These are phyloP conservation scores for Brachionichthys hirsutus DNA, from an alignment of 2,113 vertebrate species.

Conservation along the genomic window DNA sequence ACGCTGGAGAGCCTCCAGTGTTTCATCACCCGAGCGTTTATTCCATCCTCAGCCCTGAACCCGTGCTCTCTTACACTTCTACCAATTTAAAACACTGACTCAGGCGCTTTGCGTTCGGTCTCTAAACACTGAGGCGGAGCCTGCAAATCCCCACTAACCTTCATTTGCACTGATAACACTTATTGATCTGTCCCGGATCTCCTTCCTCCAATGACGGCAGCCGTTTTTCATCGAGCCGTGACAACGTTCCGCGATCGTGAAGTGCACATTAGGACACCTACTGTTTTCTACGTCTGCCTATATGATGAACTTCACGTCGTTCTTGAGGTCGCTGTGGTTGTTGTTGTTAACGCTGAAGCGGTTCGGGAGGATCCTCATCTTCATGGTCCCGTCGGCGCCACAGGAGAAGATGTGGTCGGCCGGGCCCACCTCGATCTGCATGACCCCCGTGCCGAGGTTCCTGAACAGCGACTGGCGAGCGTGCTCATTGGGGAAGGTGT, in stretches of 20 bases:
- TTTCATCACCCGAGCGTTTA: neutral
- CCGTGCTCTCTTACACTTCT: conserved; percentile 21
- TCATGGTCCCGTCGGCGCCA: conserved; percentile 97
- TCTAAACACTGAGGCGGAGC: neutral
- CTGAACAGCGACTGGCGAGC: conserved; percentile 96
- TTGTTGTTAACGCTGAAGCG: conserved; percentile 80
- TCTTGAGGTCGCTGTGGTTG: conserved; percentile 82
- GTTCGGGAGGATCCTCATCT: conserved; percentile 94
- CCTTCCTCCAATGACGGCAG: neutral
- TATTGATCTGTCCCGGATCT: neutral
- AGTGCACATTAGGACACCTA: conserved; percentile 4
- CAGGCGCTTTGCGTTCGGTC: neutral
- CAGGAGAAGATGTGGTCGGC: conserved; percentile 96
- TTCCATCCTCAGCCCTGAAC: conserved; percentile 4
- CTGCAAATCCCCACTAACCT: neutral
- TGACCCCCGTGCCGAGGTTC: conserved; percentile 96
- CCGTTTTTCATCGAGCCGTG: neutral
- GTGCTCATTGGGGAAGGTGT: conserved; percentile 91
- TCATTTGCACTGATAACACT: conserved; percentile 19
- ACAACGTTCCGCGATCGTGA: neutral
- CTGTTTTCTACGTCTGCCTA: conserved; percentile 49
- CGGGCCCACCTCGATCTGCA: conserved; percentile 94
- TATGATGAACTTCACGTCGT: conserved; percentile 88
- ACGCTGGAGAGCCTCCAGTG: conserved; percentile 2
- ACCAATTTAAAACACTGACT: conserved; percentile 7